Evolutionary conservation across 2,113 vertebrate species (phyloP), one percentile per base, ranked within the genome.

Genomic region (Gymnobelideus leadbeateri): DNA sequence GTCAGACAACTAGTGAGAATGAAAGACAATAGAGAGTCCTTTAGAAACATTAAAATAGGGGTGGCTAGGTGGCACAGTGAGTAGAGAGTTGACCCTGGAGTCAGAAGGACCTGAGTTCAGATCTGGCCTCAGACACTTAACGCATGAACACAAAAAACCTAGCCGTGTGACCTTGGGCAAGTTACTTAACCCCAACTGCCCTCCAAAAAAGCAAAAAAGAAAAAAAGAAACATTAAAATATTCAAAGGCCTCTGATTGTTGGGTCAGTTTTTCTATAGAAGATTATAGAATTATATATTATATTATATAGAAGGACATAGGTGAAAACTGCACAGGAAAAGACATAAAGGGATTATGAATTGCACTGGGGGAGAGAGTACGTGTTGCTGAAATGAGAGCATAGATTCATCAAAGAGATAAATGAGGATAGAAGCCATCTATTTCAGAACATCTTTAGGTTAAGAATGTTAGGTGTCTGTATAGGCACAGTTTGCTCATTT

Each of bases 391-490:
- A 37, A n/a, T 19, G 37, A n/a, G 31, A n/a, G 3, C 61, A 77
- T 77, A n/a, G 11, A n/a, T n/a, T 77, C 14, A 77, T 68, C 61
- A 68, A n/a, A 68, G 57, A 61, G 55, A 91, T 28, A 94, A 92
- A 84, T n/a, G 21, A 53, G 31, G 51, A 51, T 16, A 93, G 14
- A 28, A 47, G 10, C 11, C n/a, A 89, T 93, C 8, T 9, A 6
- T 92, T 54, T 37, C 89, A 91, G 54, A 53, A 89, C 46, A 77
- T 50, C 37, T 91, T 92, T 23, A n/a, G 77, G 50, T 90, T 57
- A 92, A 84, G 28, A 94, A 77, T 51, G 92, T 93, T 91, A 93
- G 52, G 8, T 91, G 31, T 92, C 90, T 89, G 68, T 51, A 90
- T 84, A 10, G 90, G 49, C 47, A 54, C 77, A 61, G 5, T 28